Evolutionary conservation across 2,113 vertebrate species (phyloP).

Genomic region (Lates calcarifer): DNA sequence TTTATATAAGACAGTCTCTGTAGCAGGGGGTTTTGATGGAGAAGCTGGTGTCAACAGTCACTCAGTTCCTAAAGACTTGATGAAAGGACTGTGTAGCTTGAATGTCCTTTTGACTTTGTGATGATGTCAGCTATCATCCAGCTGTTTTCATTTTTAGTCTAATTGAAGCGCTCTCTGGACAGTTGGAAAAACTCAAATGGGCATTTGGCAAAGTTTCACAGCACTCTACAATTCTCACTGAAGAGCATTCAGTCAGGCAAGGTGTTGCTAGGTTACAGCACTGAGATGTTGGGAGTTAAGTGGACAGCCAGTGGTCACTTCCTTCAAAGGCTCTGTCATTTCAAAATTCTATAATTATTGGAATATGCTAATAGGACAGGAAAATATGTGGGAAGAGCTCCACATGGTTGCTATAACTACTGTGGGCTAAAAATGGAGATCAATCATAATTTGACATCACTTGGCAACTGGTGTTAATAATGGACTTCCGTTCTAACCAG

Average conservation of each 20-base stretch:
- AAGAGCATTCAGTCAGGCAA: not conserved
- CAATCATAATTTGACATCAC: not conserved
- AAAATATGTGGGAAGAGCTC: not conserved
- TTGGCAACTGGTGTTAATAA: not conserved
- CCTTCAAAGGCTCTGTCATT: slow-evolving; percentile 11
- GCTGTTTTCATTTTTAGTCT: not conserved
- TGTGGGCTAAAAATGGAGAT: not conserved
- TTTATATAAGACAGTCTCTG: not conserved
- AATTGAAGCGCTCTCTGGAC: not conserved
- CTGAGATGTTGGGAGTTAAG: slow-evolving; percentile 12
- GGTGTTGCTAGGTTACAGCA: slow-evolving; percentile 38
- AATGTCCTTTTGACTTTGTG: not conserved
- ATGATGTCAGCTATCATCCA: not conserved
- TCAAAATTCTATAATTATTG: slow-evolving; percentile 1
- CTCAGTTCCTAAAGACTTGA: not conserved
- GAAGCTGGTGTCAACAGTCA: slow-evolving; percentile 1
- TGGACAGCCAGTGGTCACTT: slow-evolving; percentile 33
- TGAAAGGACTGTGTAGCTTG: not conserved
- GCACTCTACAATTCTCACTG: not conserved
- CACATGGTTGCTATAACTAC: not conserved
- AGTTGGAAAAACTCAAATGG: not conserved
- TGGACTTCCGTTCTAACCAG: no score
- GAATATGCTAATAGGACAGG: slow-evolving; percentile 12
- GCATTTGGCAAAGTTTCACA: slow-evolving; percentile 40
- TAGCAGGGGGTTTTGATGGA: not conserved